Evolutionary conservation across 2,888 invertebrate genomes (phyloP), one percentile per base, ranked within the genome.

Genomic region (Drosophila cyrtoloma): DNA sequence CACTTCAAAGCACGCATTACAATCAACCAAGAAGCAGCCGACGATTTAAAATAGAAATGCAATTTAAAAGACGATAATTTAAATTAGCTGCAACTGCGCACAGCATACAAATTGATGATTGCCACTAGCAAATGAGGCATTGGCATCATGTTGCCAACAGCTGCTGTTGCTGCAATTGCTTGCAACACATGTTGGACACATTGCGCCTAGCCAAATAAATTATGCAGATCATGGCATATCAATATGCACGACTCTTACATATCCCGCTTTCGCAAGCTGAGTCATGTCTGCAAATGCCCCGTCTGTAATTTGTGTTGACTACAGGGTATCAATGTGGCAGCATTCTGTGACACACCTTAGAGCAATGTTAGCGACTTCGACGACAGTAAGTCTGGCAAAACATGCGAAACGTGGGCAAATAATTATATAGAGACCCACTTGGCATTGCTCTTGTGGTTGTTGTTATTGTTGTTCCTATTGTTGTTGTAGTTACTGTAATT

Each of bases 331-430:
- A n/a, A 35, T 35, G 51, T 37, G n/a, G 68, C 56, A 59, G 44
- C 55, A 72, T 71, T 71, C 64, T 65, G 47, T 50, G 80, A 70
- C 79, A 79, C 79, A 80, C 79, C 79, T 79, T 73, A 62, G 67
- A 71, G 63, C 76, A 57, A 60, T 58, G 68, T 67, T 44, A 68
- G 72, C 71, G 60, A 77, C 69, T 62, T 57, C 66, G 89, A 86
- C 87, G 87, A 89, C 87, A 87, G 81, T 82, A 84, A 84, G 87
- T 87, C 87, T 86, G 75, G 89, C 84, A 85, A 85, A 81, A 86
- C 87, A 86, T 83, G 83, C 86, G 75, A 86, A 86, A 89, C 86
- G 86, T 86, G 86, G 89, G 89, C 89, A 86, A 86, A 89, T 87
- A 87, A 87, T 87, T 87, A 86, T 84, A 77, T 60, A 66, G 57